Evolutionary conservation across 2,113 vertebrate species (phyloP).

Genomic region (Phalacrocorax aristotelis): DNA sequence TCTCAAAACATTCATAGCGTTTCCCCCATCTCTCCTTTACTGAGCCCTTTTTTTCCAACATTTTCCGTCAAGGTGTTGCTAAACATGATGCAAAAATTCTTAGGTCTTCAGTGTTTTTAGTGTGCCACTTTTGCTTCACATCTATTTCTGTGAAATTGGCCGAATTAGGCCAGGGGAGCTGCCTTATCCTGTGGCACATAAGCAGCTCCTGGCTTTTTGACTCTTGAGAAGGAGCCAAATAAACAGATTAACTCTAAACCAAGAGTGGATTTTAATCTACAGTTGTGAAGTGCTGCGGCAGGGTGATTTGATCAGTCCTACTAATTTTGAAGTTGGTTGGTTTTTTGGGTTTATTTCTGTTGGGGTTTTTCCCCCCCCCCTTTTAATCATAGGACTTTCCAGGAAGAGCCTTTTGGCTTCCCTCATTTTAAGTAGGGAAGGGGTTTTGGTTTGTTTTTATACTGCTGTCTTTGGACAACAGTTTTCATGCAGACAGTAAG

Average conservation of each 20-base stretch:
- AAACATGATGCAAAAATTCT: background rate
- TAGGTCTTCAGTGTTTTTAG: background rate
- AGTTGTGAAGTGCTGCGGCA: background rate
- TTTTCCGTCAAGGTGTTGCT: background rate
- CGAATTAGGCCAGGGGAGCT: background rate
- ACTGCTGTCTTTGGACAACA: background rate
- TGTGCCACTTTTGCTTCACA: background rate
- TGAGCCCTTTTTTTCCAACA: accelerated
- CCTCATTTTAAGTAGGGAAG: background rate
- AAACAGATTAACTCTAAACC: background rate
- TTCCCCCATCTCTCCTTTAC: background rate
- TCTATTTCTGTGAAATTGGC: background rate
- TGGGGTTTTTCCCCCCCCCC: background rate
- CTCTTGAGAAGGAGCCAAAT: conserved; percentile 37
- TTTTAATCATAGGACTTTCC: background rate
- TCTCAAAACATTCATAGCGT: too few species aligned
- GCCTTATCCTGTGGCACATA: background rate
- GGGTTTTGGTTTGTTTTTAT: background rate
- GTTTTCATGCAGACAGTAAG: background rate
- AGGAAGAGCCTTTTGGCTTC: conserved; percentile 22
- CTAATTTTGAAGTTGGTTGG: background rate
- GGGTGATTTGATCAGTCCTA: background rate
- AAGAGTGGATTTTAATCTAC: background rate
- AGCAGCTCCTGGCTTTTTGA: conserved; percentile 30
- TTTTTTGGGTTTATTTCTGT: too few species aligned